A percentile compares a stretch with the other conserved stretches of the same genome.
These are phyloP conservation scores for Sitta europaea DNA, from an alignment of 2,113 vertebrate genomes.

Conservation along the genomic window DNA sequence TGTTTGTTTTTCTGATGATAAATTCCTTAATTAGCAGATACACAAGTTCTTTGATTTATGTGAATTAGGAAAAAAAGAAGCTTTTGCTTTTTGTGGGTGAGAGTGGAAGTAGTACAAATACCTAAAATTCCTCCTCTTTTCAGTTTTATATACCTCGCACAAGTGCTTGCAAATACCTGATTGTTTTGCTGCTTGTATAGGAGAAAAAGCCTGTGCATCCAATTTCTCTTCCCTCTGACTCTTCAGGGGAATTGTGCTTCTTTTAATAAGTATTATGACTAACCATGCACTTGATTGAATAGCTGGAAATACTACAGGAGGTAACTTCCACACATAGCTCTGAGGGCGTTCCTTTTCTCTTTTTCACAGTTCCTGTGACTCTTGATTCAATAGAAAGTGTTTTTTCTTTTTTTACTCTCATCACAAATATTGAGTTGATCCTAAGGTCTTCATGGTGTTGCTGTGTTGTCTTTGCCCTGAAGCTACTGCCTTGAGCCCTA, in stretches of 20 bases:
- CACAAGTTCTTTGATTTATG: background rate
- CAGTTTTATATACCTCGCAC: rapidly evolving
- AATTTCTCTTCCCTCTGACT: background rate
- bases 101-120: background rate
- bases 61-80: background rate
- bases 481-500: background rate
- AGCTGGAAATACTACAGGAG: background rate
- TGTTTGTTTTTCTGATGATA: background rate
- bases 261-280: background rate
- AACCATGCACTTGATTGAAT: background rate
- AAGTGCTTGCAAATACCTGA: background rate
- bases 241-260: background rate
- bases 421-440: background rate
- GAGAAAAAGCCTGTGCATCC: background rate
- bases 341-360: background rate
- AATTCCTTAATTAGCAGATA: background rate
- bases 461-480: background rate
- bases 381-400: background rate
- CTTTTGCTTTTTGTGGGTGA: background rate
- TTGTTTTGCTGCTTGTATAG: background rate
- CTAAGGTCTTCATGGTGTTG: background rate
- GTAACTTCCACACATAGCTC: background rate
- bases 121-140: background rate
- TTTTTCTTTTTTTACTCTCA: background rate
- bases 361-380: background rate